Percentiles rank a stretch among this genome's conserved stretches.
Conservation (phyloP, 2,797 vertebrate species). For the Hippoglossus hippoglossus region DNA sequence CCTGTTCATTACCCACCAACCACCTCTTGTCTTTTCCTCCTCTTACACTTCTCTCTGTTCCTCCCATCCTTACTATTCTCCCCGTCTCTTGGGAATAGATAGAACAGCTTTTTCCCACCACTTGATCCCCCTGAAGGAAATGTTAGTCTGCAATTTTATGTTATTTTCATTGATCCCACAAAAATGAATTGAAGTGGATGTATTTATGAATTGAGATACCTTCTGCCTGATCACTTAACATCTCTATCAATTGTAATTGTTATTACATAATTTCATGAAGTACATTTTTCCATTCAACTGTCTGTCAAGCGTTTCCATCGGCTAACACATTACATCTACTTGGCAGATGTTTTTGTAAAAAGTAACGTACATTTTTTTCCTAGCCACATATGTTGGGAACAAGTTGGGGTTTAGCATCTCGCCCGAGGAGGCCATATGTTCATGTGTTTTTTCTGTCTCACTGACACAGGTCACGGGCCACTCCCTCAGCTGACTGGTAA, state of each 20-base stretch:
- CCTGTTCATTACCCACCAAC: not conserved
- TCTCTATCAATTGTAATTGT: too few relatives aligned
- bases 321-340: too few relatives aligned
- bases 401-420: not conserved
- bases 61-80: not conserved
- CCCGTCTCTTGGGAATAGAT: conserved; percentile 16
- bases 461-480: conserved; percentile 90
- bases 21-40: not conserved
- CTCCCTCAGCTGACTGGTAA: conserved; percentile 95
- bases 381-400: not conserved
- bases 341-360: too few relatives aligned
- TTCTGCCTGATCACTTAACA: too few relatives aligned
- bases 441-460: conserved; percentile 4
- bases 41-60: not conserved
- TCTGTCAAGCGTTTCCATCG: too few relatives aligned
- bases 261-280: too few relatives aligned
- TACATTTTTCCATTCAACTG: too few relatives aligned
- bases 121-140: not conserved
- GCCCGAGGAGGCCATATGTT: not conserved
- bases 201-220: too few relatives aligned
- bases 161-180: too few relatives aligned
- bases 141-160: too few relatives aligned
- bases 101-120: conserved; percentile 12
- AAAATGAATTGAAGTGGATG: too few relatives aligned
- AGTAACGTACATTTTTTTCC: too few relatives aligned